Conservation (phyloP, 1,140 invertebrate genomes). For the Venturia canescens region DNA sequence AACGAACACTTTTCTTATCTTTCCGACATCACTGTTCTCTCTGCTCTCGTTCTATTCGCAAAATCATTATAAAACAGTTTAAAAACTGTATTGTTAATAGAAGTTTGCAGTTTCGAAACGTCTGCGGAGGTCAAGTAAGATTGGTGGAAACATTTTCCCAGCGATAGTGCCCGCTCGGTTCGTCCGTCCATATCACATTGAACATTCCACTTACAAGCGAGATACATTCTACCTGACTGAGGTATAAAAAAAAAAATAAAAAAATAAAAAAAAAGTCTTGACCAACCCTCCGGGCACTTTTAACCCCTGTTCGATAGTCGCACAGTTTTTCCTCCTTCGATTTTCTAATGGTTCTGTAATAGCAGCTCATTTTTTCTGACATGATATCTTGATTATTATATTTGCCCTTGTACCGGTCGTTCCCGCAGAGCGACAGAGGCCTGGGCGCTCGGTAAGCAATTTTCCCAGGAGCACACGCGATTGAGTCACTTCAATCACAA, state of each 20-base stretch:
- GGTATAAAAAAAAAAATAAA: not conserved
- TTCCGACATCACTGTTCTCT: not conserved
- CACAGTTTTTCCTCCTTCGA: too few species aligned
- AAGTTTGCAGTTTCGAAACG: not conserved
- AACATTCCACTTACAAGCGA: not conserved
- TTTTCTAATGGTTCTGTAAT: too few species aligned
- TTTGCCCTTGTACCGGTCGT: not conserved
- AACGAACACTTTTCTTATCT: conserved; percentile 22
- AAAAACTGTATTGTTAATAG: not conserved
- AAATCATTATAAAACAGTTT: not conserved
- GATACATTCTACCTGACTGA: not conserved
- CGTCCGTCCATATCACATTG: not conserved
- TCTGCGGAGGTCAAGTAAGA: not conserved
- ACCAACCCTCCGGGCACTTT: too few species aligned
- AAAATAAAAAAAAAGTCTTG: too few species aligned
- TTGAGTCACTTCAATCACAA: conserved; percentile 7
- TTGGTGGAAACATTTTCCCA: not conserved
- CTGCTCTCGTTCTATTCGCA: not conserved
- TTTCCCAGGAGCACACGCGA: not conserved
- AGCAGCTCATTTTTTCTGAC: not conserved
- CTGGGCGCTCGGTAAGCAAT: not conserved
- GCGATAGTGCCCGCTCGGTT: not conserved
- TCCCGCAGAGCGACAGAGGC: not conserved
- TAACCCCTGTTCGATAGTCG: too few species aligned
- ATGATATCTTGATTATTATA: not conserved